Base-by-base conservation (phyloP, 2,888 invertebrate species). In the Polydrusus tereticollis region DNA sequence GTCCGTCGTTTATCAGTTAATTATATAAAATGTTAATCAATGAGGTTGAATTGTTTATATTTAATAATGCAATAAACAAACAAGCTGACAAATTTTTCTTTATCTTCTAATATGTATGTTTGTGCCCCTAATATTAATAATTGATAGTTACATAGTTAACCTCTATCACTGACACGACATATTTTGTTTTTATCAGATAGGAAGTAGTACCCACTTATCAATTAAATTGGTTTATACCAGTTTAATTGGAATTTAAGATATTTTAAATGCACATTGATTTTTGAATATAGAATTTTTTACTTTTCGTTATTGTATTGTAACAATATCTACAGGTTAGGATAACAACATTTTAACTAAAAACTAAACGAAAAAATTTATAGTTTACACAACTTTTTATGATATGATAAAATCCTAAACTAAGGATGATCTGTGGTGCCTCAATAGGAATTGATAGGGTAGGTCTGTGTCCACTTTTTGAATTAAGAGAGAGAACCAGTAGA, bases 161-260 rank as follows among this genome's bases (percentile, higher is more conserved):
- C n/a, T n/a, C n/a, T 41, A 38, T 10, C 4, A 10, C 2, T 36
- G 2, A 36, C 5, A 38, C 3, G 10, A 18, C 0, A 45, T 18
- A 23, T 47, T 12, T 47, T n/a, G 12, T 21, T 47, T 47, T 47
- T 21, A 47, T 47, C 5, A 23, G n/a, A 47, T 23, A 21, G 23
- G 10, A 47, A 47, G n/a, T 47, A n/a, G 2, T 23, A 12, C n/a
- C 47, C 23, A 12, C 21, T 4, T 47, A 20, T 10, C 23, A 12
- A 47, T 10, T 47, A 12, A 47, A 23, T 47, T 20, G 21, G 47
- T 47, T 47, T n/a, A 47, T 47, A 47, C 47, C 47, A 47, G 47
- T 47, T 47, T 20, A 12, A 10, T 45, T 45, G n/a, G 20, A 47
- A 47, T 47, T 10, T 21, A 45, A 21, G 23, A 20, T 21, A 47